Base-by-base conservation (phyloP, 2,888 invertebrate species). In the Chrysomela aeneicollis region DNA sequence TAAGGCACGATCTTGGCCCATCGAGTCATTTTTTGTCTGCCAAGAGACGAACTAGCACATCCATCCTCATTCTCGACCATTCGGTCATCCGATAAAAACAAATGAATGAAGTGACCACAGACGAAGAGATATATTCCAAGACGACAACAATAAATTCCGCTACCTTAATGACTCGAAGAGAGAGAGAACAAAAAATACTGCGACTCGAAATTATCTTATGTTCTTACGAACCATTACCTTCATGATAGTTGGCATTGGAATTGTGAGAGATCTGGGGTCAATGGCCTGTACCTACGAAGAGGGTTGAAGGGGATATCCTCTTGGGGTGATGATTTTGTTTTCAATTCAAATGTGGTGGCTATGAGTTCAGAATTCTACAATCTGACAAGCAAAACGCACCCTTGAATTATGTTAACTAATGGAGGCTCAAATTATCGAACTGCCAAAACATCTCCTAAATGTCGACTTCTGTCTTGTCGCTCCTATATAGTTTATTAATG, bases 171-270 rank as follows among this genome's bases (percentile, higher is more conserved):
- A 42, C 61, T 51, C 37, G 21, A 59, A 51, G 55, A 55, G 49
- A 47, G n/a, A n/a, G n/a, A n/a, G n/a, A n/a, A n/a, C n/a, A 26
- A 42, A 30, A 54, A 61, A 61, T 69, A 64, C 61, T 57, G 50
- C 59, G 64, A 52, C 64, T 59, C 59, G 64, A n/a, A 67, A 67
- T 67, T 67, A 64, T 64, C 59, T 64, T 61, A 61, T 64, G 64
- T 62, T 61, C 53, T 67, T 64, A 59, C 67, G 55, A 52, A 19
- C 55, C 67, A 61, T 67, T 61, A 61, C 58, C 51, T 54, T 42
- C 50, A 63, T 67, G 58, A 67, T 67, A 61, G 52, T 61, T 65
- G 32, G 58, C 65, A 42, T 50, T 47, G 67, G 63, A 61, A 63
- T 63, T 59, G 58, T 60, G 59, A 63, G 67, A 64, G 55, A 26